A percentile compares a stretch with the other conserved stretches of the same genome.
Conservation (phyloP, 2,888 invertebrate genomes). For the Lampropteryx suffumata region DNA sequence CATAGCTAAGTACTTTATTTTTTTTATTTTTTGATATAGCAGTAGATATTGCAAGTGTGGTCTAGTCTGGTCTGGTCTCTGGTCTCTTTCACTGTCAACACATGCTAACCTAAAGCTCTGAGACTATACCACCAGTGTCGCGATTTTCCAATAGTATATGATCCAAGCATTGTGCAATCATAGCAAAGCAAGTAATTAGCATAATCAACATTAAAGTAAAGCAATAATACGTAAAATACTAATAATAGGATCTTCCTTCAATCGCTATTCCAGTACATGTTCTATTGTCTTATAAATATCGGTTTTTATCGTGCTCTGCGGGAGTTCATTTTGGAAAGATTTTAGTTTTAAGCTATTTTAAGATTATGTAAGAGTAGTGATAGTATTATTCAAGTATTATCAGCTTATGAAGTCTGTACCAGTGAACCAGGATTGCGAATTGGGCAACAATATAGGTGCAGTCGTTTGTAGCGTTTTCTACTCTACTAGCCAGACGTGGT, state of each 20-base stretch:
- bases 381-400: constrained; percentile 11
- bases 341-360: neutral
- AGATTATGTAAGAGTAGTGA: constrained; percentile 8
- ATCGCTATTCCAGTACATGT: constrained; percentile 15
- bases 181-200: too few relatives aligned
- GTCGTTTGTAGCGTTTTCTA: constrained; percentile 17
- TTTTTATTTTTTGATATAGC: too few relatives aligned
- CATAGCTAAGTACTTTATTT: too few relatives aligned
- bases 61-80: too few relatives aligned
- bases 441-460: constrained; percentile 41
- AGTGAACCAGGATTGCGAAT: constrained; percentile 43
- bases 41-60: too few relatives aligned
- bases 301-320: constrained; percentile 12
- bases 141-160: too few relatives aligned
- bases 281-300: constrained; percentile 16
- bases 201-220: neutral
- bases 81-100: too few relatives aligned
- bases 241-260: constrained; percentile 14
- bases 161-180: too few relatives aligned
- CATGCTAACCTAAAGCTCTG: too few relatives aligned
- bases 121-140: too few relatives aligned
- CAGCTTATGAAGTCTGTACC: constrained; percentile 36
- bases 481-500: constrained; percentile 18
- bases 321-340: constrained; percentile 12
- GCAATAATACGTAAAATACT: constrained; percentile 9